Conservation (phyloP, 2,888 invertebrate species). For the Mimas tiliae region DNA sequence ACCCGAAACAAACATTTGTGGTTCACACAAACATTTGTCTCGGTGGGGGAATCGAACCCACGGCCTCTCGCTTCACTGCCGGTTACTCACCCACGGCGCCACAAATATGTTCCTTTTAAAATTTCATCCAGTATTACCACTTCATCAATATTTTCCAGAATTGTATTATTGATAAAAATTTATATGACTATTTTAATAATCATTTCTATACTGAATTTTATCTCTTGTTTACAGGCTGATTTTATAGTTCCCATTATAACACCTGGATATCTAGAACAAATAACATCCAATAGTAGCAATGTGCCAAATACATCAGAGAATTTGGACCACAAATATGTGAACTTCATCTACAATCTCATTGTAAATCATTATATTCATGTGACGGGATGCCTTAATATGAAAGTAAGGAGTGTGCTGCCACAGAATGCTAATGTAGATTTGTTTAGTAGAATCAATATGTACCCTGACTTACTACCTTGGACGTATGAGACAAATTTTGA, state of each 20-base stretch:
- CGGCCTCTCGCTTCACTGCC: no score
- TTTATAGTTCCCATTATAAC: constrained; percentile 84
- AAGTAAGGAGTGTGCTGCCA: constrained; percentile 78
- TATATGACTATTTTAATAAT: no score
- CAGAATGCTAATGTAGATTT: constrained; percentile 63
- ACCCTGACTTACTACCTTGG: constrained; percentile 79
- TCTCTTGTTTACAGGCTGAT: constrained; percentile 72
- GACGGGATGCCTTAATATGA: constrained; percentile 75
- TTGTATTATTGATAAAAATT: no score
- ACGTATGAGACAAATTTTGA: constrained; percentile 76
- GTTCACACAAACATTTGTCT: no score
- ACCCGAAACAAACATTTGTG: no score
- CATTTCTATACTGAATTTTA: neutral
- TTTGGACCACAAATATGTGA: constrained; percentile 77
- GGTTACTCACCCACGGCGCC: no score
- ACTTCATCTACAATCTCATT: constrained; percentile 77
- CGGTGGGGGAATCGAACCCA: no score
- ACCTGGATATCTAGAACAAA: constrained; percentile 75
- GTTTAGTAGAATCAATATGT: constrained; percentile 64
- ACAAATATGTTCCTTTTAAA: no score
- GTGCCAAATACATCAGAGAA: constrained; percentile 71
- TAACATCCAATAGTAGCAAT: constrained; percentile 63
- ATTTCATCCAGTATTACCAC: no score
- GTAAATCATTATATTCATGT: constrained; percentile 76
- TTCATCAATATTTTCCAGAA: neutral